phyloP scores from a whole-genome alignment of 2,888 invertebrate genomes.

The Aphodius sticticus region DNA sequence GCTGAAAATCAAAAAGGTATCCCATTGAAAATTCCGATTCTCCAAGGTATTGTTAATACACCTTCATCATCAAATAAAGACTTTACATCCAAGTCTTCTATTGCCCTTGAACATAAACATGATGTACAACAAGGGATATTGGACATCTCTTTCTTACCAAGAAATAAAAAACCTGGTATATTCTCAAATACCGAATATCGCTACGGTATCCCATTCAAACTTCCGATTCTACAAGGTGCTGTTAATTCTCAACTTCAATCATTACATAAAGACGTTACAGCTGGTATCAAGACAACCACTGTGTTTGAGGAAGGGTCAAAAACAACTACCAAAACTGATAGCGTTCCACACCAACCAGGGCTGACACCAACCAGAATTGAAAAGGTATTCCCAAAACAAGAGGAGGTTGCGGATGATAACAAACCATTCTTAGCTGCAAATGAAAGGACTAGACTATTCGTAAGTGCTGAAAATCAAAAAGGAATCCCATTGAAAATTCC shows the following conservation, averaged over 20 bases:
- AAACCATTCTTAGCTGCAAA: too few species aligned
- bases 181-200: not conserved
- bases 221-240: too few species aligned
- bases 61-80: not conserved
- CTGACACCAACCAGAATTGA: not conserved
- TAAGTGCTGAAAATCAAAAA: too few species aligned
- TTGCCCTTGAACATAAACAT: too few species aligned
- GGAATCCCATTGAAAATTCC: too few species aligned
- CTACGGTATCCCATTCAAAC: not conserved
- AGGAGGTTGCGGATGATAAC: too few species aligned
- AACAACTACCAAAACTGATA: not conserved
- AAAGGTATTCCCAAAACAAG: too few species aligned
- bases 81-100: too few species aligned
- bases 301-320: not conserved
- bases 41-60: too few species aligned
- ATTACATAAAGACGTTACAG: not conserved
- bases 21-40: too few species aligned
- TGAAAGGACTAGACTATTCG: too few species aligned
- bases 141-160: not conserved
- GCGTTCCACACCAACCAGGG: not conserved
- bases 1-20: too few species aligned
- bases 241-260: not conserved
- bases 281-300: not conserved
- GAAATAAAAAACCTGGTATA: not conserved
- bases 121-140: not conserved